Evolutionary conservation across 2,888 invertebrate genomes (phyloP).

Genomic region (Scelioninae gen. 2): DNA sequence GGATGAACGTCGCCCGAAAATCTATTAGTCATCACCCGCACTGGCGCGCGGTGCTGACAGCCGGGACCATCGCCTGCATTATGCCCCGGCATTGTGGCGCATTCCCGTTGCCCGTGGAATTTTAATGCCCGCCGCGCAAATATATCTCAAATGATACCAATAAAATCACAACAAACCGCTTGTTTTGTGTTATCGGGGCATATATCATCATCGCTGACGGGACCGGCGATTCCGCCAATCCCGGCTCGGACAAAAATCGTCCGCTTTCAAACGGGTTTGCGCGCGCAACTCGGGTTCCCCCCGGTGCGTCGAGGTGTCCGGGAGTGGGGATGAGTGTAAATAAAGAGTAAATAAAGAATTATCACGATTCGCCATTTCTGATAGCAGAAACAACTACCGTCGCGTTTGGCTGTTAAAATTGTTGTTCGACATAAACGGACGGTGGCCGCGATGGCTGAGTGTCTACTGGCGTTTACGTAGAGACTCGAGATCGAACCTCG

Average conservation of each 20-base stretch:
- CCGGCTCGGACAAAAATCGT: slow-evolving; percentile 38
- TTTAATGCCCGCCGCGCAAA: slow-evolving; percentile 60
- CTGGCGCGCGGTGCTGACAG: slow-evolving; percentile 62
- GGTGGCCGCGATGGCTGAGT: no score
- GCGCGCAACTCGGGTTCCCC: no score
- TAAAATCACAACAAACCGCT: slow-evolving; percentile 58
- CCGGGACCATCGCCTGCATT: slow-evolving; percentile 60
- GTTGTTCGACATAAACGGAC: no score
- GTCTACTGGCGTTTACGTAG: no score
- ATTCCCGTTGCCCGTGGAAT: slow-evolving; percentile 59
- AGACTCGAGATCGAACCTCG: no score
- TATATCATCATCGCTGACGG: slow-evolving; percentile 56
- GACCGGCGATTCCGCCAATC: slow-evolving; percentile 40
- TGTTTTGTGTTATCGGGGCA: slow-evolving; percentile 54
- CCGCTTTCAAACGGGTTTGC: slow-evolving; percentile 35
- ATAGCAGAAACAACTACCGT: no score
- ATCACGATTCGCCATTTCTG: no score
- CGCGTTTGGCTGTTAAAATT: no score
- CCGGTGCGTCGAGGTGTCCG: no score
- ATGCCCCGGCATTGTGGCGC: slow-evolving; percentile 58
- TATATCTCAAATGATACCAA: slow-evolving; percentile 60
- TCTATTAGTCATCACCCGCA: slow-evolving; percentile 74
- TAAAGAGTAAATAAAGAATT: no score
- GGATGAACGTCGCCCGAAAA: slow-evolving; percentile 70
- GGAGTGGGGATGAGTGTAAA: no score